A percentile compares a stretch with the other conserved stretches of the same genome.
phyloP scores from a whole-genome alignment of 1,140 invertebrate species.

The Calliphora vicina region DNA sequence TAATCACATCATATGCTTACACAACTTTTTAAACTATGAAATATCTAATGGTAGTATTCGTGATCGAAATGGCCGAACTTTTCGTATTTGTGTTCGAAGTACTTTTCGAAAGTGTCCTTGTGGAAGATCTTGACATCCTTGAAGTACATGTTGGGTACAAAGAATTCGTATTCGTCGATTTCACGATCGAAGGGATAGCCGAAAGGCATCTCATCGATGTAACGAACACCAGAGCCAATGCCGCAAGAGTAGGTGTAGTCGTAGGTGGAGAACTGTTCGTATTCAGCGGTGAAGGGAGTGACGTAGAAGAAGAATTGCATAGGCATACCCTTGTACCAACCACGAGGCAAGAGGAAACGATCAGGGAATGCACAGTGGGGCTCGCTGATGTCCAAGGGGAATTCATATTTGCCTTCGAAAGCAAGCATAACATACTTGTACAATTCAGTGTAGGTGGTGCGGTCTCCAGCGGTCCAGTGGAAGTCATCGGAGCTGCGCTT shows the following conservation, averaged over 20 bases:
- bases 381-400: conserved; percentile 56
- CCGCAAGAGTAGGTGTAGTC: conserved; percentile 53
- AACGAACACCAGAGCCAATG: conserved; percentile 55
- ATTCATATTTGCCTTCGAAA: conserved; percentile 64
- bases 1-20: too few relatives aligned
- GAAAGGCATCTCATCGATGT: conserved; percentile 53
- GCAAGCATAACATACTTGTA: conserved; percentile 66
- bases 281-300: conserved; percentile 56
- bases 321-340: conserved; percentile 67
- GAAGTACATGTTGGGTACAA: conserved; percentile 62
- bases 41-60: neutral
- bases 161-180: conserved; percentile 62
- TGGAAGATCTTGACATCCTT: conserved; percentile 69
- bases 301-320: conserved; percentile 68
- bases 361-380: conserved; percentile 59
- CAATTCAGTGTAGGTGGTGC: conserved; percentile 67
- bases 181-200: conserved; percentile 65
- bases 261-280: conserved; percentile 53
- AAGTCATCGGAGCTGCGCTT: conserved; percentile 73
- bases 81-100: conserved; percentile 39
- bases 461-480: conserved; percentile 66
- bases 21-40: neutral
- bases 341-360: conserved; percentile 67
- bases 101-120: conserved; percentile 50
- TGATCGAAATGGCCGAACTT: conserved; percentile 38